Conservation (phyloP, 2,888 invertebrate genomes). For the Chirona hameri region DNA sequence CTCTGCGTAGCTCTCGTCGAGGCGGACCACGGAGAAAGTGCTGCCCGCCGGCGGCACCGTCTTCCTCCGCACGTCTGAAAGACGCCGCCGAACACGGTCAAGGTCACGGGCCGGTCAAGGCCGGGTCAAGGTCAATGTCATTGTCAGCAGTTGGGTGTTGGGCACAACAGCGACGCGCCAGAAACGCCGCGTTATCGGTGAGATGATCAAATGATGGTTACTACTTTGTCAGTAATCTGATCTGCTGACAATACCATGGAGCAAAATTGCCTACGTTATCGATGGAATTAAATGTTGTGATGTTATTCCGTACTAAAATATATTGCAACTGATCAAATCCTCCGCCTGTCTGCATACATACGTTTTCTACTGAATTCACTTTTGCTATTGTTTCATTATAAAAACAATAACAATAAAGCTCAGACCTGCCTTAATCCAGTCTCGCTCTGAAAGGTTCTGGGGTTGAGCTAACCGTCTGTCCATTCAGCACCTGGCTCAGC, state of each 20-base stretch:
- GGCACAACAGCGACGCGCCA: too few relatives aligned
- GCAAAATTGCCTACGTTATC: background rate
- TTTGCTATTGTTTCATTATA: too few relatives aligned
- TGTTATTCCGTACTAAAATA: background rate
- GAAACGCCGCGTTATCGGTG: background rate
- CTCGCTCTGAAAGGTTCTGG: too few relatives aligned
- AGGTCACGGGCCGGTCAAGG: background rate
- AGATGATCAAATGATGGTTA: background rate
- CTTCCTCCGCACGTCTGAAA: slow-evolving; percentile 28
- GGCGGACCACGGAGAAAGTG: slow-evolving; percentile 81
- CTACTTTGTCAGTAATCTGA: background rate
- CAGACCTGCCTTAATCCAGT: too few relatives aligned
- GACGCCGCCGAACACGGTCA: background rate
- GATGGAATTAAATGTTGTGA: background rate
- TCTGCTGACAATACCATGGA: background rate
- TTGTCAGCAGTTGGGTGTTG: too few relatives aligned
- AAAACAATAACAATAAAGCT: too few relatives aligned
- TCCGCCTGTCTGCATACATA: background rate
- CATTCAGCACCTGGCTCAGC: too few relatives aligned
- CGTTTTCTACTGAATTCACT: background rate
- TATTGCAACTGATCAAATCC: background rate
- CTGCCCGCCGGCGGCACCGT: slow-evolving; percentile 81
- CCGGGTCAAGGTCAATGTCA: too few relatives aligned
- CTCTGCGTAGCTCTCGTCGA: slow-evolving; percentile 81
- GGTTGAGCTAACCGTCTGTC: too few relatives aligned